These are phyloP conservation scores for Chrysodeixis includens DNA, from an alignment of 2,888 invertebrate species.

Conservation along the genomic window DNA sequence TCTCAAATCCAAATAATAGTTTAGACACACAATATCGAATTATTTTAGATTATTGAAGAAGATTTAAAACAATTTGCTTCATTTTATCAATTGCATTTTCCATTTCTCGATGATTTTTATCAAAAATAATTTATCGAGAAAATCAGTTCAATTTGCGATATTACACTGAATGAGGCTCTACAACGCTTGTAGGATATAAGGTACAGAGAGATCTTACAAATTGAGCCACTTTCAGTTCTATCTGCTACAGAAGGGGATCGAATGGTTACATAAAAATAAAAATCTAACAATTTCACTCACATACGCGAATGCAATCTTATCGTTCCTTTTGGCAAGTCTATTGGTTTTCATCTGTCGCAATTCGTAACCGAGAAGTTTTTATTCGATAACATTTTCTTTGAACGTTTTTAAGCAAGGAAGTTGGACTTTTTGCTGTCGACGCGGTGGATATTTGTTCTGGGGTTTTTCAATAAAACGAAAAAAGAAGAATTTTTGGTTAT, in stretches of 20 bases:
- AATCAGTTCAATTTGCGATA: constrained; percentile 2
- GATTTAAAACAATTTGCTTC: not conserved
- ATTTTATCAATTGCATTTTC: not conserved
- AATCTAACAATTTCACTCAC: constrained; percentile 24
- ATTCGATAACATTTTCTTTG: constrained; percentile 3
- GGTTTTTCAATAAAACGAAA: too few species aligned
- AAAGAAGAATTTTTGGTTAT: too few species aligned
- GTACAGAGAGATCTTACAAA: constrained; percentile 31
- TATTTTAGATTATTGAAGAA: too few species aligned
- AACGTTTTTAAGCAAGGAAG: constrained; percentile 1
- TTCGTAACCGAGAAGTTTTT: constrained; percentile 2
- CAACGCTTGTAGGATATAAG: constrained; percentile 15
- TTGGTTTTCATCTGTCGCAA: constrained; percentile 16
- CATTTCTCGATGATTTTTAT: not conserved
- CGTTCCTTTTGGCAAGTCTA: constrained; percentile 1
- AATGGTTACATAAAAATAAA: constrained; percentile 23
- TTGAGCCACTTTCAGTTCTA: constrained; percentile 41
- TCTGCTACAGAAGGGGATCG: constrained; percentile 18
- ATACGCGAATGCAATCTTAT: constrained; percentile 19
- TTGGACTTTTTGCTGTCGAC: not conserved
- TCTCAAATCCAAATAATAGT: too few species aligned
- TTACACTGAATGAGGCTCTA: not conserved
- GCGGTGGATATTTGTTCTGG: too few species aligned
- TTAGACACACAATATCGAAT: too few species aligned
- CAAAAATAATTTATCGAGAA: not conserved